Percentiles rank a stretch among this genome's conserved stretches.
Conservation (phyloP, 2,113 vertebrate species). For the Columba janthina region DNA sequence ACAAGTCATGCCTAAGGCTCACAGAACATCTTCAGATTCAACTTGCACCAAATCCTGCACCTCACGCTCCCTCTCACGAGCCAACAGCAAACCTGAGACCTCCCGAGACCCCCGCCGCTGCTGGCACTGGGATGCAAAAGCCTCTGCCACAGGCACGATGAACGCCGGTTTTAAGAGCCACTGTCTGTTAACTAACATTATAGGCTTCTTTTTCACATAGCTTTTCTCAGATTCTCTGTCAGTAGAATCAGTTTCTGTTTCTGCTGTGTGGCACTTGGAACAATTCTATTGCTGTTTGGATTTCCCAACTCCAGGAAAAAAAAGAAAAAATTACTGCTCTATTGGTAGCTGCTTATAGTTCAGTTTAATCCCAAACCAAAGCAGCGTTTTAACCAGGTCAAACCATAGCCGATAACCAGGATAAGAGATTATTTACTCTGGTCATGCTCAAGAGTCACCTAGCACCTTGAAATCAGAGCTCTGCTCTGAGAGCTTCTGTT, state of each 20-base stretch:
- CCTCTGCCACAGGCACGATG: neutral
- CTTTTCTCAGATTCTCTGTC: neutral
- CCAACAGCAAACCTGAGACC: neutral
- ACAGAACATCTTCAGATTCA: fast-evolving
- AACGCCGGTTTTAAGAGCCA: neutral
- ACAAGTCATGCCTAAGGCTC: fast-evolving
- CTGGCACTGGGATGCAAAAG: fast-evolving
- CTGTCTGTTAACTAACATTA: neutral
- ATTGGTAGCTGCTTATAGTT: neutral
- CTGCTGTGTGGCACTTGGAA: neutral
- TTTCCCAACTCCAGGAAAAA: neutral
- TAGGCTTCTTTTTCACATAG: neutral
- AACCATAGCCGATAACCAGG: neutral
- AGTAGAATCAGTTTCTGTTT: neutral
- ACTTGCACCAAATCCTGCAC: neutral
- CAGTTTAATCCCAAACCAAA: neutral
- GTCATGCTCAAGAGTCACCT: neutral
- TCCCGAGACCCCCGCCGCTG: neutral
- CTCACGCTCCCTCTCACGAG: fast-evolving
- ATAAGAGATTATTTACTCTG: neutral
- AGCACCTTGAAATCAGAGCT: neutral
- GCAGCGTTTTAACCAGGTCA: neutral
- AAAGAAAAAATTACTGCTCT: neutral
- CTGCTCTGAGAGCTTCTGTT: neutral
- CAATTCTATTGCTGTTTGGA: neutral